Conservation (phyloP, 2,888 invertebrate genomes). For the Rugalucina vietnamica region DNA sequence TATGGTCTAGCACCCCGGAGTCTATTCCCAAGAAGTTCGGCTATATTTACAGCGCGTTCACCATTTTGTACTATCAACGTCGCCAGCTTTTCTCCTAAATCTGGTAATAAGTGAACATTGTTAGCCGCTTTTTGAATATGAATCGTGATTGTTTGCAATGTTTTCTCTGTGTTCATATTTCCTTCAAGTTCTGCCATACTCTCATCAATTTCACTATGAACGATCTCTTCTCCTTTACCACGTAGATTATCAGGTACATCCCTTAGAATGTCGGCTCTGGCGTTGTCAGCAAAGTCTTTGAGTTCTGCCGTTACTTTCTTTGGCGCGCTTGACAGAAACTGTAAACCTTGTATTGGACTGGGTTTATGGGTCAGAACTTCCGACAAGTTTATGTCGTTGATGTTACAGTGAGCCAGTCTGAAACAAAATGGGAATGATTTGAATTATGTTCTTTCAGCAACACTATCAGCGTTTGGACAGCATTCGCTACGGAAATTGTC, state of each 20-base stretch:
- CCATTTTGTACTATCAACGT: constrained; percentile 37
- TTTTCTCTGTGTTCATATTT: constrained; percentile 52
- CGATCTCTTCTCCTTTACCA: constrained; percentile 45
- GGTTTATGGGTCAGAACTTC: constrained; percentile 47
- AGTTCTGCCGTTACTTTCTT: constrained; percentile 37
- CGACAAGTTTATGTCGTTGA: constrained; percentile 40
- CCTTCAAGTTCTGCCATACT: constrained; percentile 51
- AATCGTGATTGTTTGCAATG: constrained; percentile 50
- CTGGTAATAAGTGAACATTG: constrained; percentile 49
- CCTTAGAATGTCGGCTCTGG: constrained; percentile 53
- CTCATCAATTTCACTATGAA: constrained; percentile 55
- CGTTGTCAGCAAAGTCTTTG: constrained; percentile 46
- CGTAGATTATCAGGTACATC: constrained; percentile 48
- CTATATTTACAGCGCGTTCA: constrained; percentile 50
- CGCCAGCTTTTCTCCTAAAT: constrained; percentile 40
- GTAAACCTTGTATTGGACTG: constrained; percentile 48
- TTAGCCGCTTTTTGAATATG: constrained; percentile 59
- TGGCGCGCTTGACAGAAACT: constrained; percentile 52
- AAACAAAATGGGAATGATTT: too few relatives aligned
- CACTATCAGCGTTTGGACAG: too few relatives aligned
- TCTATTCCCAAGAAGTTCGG: constrained; percentile 43
- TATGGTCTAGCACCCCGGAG: constrained; percentile 51
- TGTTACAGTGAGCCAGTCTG: constrained; percentile 54
- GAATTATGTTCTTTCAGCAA: too few relatives aligned
- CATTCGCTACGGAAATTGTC: too few relatives aligned